Evolutionary conservation across 1,140 invertebrate species (phyloP).

Genomic region (Drosophila ficusphila): DNA sequence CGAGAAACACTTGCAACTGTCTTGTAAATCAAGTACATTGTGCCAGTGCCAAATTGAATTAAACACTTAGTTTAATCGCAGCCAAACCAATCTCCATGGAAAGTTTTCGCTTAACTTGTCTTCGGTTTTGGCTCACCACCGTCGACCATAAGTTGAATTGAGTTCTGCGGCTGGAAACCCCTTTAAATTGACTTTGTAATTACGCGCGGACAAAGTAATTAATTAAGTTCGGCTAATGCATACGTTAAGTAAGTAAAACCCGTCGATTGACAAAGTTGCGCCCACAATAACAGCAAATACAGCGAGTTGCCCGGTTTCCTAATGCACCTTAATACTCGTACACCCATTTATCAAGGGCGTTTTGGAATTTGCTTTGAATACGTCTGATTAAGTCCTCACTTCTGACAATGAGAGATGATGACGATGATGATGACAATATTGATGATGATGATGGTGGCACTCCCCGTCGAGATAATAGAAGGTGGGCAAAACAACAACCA

Average conservation of each 20-base stretch:
- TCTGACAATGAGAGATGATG: constrained; percentile 23
- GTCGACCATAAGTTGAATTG: constrained; percentile 23
- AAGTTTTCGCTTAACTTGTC: constrained; percentile 9
- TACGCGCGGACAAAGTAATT: constrained; percentile 29
- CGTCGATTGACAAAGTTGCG: constrained; percentile 44
- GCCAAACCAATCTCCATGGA: not conserved
- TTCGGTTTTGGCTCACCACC: constrained; percentile 10
- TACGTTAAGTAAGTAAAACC: constrained; percentile 33
- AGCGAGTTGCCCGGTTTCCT: not conserved
- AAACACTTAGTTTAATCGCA: not conserved
- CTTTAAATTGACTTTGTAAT: constrained; percentile 21
- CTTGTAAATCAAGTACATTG: not conserved
- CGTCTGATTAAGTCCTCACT: constrained; percentile 10
- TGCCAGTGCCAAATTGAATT: not conserved
- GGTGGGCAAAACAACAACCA: not conserved
- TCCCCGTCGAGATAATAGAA: not conserved
- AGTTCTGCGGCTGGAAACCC: constrained; percentile 27
- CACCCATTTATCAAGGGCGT: constrained; percentile 36
- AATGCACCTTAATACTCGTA: constrained; percentile 33
- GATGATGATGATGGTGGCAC: constrained; percentile 16
- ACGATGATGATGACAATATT: no score
- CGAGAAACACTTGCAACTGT: no score
- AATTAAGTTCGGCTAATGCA: constrained; percentile 45
- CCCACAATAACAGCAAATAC: constrained; percentile 27
- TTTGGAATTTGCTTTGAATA: not conserved